phyloP scores from a whole-genome alignment of 2,888 invertebrate genomes.

The Drosophila sordidula region DNA sequence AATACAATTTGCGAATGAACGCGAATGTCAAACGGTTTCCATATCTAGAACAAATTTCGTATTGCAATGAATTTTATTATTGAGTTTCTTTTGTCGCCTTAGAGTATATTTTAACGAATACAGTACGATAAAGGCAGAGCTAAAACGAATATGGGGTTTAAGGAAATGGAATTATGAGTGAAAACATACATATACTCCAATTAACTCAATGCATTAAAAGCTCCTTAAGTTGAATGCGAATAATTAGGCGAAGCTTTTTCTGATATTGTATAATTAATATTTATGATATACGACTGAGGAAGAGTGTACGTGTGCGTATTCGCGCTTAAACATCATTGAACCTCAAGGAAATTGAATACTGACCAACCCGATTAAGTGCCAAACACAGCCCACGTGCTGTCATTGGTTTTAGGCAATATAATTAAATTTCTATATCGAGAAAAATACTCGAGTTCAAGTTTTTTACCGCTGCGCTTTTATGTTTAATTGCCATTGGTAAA shows the following conservation, averaged over 20 bases:
- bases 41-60: not conserved
- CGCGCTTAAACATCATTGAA: not conserved
- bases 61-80: slow-evolving; percentile 13
- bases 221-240: not conserved
- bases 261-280: slow-evolving; percentile 8
- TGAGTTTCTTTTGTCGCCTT: not conserved
- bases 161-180: no score
- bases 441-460: no score
- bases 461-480: no score
- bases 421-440: no score
- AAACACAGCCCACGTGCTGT: not conserved
- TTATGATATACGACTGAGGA: not conserved
- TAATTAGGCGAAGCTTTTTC: slow-evolving; percentile 2
- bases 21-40: slow-evolving; percentile 5
- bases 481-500: no score
- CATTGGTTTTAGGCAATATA: no score
- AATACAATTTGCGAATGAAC: slow-evolving; percentile 18
- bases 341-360: not conserved
- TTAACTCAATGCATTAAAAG: not conserved
- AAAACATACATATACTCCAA: not conserved
- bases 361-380: not conserved
- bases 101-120: not conserved
- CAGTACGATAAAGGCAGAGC: not conserved
- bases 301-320: no score
- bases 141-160: not conserved